Evolutionary conservation across 2,113 vertebrate species (phyloP), one percentile per base, ranked within the genome.

Genomic region (Marmota monax): DNA sequence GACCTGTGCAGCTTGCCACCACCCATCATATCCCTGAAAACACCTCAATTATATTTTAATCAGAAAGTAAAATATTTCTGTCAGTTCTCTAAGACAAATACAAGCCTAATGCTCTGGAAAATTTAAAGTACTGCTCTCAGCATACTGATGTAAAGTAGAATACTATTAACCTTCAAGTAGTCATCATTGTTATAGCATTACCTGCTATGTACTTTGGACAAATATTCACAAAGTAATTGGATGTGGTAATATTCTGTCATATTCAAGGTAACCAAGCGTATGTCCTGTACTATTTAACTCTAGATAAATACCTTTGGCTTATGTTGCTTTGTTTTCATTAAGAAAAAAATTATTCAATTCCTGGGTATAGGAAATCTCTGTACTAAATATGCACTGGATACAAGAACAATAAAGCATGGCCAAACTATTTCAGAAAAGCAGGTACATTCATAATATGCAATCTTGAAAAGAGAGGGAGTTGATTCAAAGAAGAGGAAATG

Each of bases 1-100:
- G 27, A 42, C 63, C 77, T 77, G 4, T 11, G 7, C 7, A 39
- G 32, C 34, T 85, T 82, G 16, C 18, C 83, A 39, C 23, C 8
- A 32, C 12, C n/a, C 8, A 51, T 70, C 22, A 65, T 18, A 51
- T 20, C 17, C 51, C 9, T 53, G 69, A 94, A 93, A 92, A 74
- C 10, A 77, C 74, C 79, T 92, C 86, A 42, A 39, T 94, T 94
- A 86, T 67, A 34, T 86, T 56, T 83, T 88, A 92, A 96, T 83
- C 20, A 83, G n/a, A 84, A 94, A 69, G 27, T 69, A 48, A 65
- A 78, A 72, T 85, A 82, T 77, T 77, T 92, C 58, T 80, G 2
- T 84, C 56, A 56, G 6, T 76, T 90, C n/a, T 78, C 79, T 58
- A 84, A 94, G 87, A 92, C 23, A 27, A 82, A 80, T 39, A 17